Evolutionary conservation across 2,888 invertebrate species (phyloP).

Genomic region (Cyclophora albipunctata): DNA sequence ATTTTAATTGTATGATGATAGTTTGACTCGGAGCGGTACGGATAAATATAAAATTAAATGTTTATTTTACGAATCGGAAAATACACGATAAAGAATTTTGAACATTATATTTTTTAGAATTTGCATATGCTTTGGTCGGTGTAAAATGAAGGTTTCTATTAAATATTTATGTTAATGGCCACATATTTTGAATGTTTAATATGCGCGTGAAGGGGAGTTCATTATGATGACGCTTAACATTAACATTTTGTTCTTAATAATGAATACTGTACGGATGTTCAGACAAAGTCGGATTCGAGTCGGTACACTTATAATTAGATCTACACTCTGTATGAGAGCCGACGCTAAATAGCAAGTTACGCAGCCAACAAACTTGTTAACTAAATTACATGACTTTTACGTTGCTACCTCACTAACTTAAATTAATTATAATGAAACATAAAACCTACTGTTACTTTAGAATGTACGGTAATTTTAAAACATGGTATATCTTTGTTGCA

Average conservation of each 20-base stretch:
- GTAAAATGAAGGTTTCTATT: too few relatives aligned
- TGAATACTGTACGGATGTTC: slow-evolving; percentile 21
- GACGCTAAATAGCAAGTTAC: slow-evolving; percentile 39
- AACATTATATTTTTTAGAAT: too few relatives aligned
- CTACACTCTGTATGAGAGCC: slow-evolving; percentile 26
- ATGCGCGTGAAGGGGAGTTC: too few relatives aligned
- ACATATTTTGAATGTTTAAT: too few relatives aligned
- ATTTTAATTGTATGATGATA: neutral
- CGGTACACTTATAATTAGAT: too few relatives aligned
- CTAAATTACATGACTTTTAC: slow-evolving; percentile 45
- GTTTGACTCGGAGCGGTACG: too few relatives aligned
- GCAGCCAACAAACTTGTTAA: slow-evolving; percentile 42
- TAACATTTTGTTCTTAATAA: slow-evolving; percentile 16
- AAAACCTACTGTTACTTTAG: neutral
- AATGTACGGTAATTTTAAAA: too few relatives aligned
- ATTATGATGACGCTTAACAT: neutral
- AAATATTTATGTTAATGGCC: too few relatives aligned
- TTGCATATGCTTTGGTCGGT: too few relatives aligned
- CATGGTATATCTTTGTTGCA: neutral
- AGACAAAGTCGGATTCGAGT: neutral
- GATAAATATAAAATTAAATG: too few relatives aligned
- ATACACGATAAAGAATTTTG: too few relatives aligned
- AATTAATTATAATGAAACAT: slow-evolving; percentile 39
- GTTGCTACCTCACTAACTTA: slow-evolving; percentile 34
- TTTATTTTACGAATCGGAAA: too few relatives aligned